Evolutionary conservation across 1,140 invertebrate species (phyloP), one percentile per base, ranked within the genome.

Genomic region (Mercenaria mercenaria): DNA sequence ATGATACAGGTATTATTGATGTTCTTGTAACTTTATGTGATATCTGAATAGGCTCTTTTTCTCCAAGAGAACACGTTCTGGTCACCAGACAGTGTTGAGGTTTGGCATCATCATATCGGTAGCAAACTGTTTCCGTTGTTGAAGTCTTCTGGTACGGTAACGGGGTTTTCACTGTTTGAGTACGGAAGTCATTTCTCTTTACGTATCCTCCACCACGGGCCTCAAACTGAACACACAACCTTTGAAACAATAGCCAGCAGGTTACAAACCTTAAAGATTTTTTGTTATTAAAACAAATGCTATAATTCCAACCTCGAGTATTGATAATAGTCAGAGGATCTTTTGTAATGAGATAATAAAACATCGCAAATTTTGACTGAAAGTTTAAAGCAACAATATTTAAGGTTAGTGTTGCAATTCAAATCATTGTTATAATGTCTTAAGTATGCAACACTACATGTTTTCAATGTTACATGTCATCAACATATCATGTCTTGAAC

Each of bases 151-250:
- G 3, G 39, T 69, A 84, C 1, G 59, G 39, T 32, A 37, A 41
- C 11, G 64, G 37, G 15, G 18, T 41, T 43, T 20, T 20, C 1
- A 29, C 11, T 11, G 23, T 69, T 20, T 10, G 3, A 29, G 37
- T 3, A 8, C 37, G 2, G 6, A 34, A 43, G 39, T 84, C 64
- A 47, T 39, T 41, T 37, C 59, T 47, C 50, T 84, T 84, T 32
- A 84, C 32, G 29, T 84, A 84, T 2, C 81, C 81, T 32, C 81
- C 81, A 32, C 81, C 81, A 8, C 32, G 39, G n/a, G 81, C 59
- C 64, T 84, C 41, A 43, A 26, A 84, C n/a, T 84, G 32, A 6
- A 84, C 26, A 72, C 81, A 84, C n/a, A 84, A 37, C 41, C 81
- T 84, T 26, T 26, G 64, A 61, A 77, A 77, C 39, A 77, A 69